Percentiles rank a stretch among this genome's conserved stretches.
phyloP scores from a whole-genome alignment of 2,797 vertebrate species.

The Champsocephalus gunnari region DNA sequence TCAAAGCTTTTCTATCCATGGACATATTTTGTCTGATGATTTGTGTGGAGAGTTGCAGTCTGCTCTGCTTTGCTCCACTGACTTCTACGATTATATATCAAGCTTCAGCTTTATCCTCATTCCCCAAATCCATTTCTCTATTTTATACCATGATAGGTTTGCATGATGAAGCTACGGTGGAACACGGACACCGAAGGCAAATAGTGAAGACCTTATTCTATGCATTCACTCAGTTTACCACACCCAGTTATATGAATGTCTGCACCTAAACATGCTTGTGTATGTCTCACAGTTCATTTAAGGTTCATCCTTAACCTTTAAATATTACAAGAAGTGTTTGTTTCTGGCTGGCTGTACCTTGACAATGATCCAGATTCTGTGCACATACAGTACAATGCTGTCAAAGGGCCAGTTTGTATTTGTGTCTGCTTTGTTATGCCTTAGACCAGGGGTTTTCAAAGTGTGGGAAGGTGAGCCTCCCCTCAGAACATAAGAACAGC shows the following conservation, averaged over 20 bases:
- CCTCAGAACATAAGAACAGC: too few species aligned
- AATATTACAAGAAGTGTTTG: background rate
- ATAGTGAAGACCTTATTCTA: conserved; percentile 11
- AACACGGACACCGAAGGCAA: background rate
- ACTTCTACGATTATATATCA: conserved; percentile 45
- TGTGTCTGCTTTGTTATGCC: background rate
- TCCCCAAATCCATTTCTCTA: conserved; percentile 25
- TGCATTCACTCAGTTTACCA: background rate
- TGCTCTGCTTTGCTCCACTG: conserved; percentile 48
- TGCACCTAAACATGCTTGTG: conserved; percentile 6
- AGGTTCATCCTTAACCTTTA: background rate
- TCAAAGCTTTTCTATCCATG: conserved; percentile 39
- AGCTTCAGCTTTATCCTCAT: conserved; percentile 39
- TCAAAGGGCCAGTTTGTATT: background rate
- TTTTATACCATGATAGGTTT: conserved; percentile 36
- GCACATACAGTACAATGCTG: background rate
- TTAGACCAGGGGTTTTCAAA: too few species aligned
- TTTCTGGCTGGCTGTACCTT: background rate
- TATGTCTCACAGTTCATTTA: background rate
- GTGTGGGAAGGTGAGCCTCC: too few species aligned
- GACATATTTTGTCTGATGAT: conserved; percentile 47
- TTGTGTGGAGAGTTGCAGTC: conserved; percentile 48
- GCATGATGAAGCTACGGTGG: conserved; percentile 42
- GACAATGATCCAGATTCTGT: background rate
- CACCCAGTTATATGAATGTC: background rate